Base-by-base conservation (phyloP, 2,888 invertebrate species). In the Drosophila meridiana region DNA sequence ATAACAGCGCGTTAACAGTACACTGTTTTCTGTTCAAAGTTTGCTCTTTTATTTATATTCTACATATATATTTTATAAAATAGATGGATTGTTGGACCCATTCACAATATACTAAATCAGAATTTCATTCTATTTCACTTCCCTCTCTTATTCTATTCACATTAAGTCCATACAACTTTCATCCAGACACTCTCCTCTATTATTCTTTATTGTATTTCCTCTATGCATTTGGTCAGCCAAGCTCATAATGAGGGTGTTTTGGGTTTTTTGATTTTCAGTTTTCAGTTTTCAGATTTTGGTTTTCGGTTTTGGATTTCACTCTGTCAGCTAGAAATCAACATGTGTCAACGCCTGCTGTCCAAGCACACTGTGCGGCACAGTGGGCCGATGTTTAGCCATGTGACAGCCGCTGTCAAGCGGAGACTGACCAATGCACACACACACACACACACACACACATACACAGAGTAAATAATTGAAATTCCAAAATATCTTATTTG, bases 401-500 rank as follows among this genome's bases (percentile, higher is more conserved):
- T 59, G 59, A 47, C 48, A 47, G 59, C 38, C 59, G 58, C 67
- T 65, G 65, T 63, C 65, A 63, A 59, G 66, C 47, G 30, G 67
- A 36, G 67, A 48, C 34, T 66, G 67, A 67, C 67, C 67, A 67
- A 32, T 38, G 38, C 52, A 53, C 36, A 66, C 43, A 66, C 59
- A 67, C 60, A 67, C 55, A 73, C 32, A 57, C 64, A 64, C 30
- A 45, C 57, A 65, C 56, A 53, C 53, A 28, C 40, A 67, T 45
- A 45, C 47, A 62, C 36, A 64, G n/a, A 52, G 47, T 73, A 59
- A 59, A 86, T 86, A 83, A 73, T 78, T 87, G 83, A 76, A 87
- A 87, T 89, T 88, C 83, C 84, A 72, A 79, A 78, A 68, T 72
- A 75, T 56, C 80, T 79, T 80, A 82, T 80, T 90, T 89, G 80